Evolutionary conservation across 2,888 invertebrate species (phyloP).

Genomic region (Drosophila melanosoma): DNA sequence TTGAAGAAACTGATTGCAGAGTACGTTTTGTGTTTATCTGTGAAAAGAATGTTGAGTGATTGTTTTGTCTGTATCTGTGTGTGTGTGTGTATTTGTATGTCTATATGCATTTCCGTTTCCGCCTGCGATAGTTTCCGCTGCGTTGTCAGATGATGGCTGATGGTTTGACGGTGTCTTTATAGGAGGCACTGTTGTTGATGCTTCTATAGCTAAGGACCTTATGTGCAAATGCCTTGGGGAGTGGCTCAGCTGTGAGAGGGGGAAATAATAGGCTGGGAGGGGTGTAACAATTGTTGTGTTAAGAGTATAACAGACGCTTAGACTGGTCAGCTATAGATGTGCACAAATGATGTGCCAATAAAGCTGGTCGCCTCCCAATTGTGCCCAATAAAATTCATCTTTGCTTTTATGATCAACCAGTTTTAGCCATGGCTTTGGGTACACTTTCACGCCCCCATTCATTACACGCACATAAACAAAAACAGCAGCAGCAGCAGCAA

Average conservation of each 20-base stretch:
- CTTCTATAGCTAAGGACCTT: constrained; percentile 27
- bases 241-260: neutral
- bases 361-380: constrained; percentile 67
- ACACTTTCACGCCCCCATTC: constrained; percentile 39
- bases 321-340: constrained; percentile 42
- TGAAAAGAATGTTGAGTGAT: constrained; percentile 24
- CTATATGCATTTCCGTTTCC: constrained; percentile 58
- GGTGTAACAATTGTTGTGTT: constrained; percentile 6
- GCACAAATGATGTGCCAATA: constrained; percentile 78
- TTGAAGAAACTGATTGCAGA: constrained; percentile 18
- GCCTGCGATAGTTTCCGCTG: constrained; percentile 58
- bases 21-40: constrained; percentile 32
- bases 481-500: neutral
- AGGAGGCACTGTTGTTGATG: constrained; percentile 48
- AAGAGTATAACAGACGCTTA: constrained; percentile 12
- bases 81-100: constrained; percentile 11
- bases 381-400: constrained; percentile 76
- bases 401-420: constrained; percentile 65
- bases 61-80: neutral
- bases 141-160: constrained; percentile 41
- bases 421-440: constrained; percentile 13
- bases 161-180: constrained; percentile 59
- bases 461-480: constrained; percentile 40
- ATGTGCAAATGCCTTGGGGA: neutral
- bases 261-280: neutral